These are phyloP conservation scores for Dasypus novemcinctus DNA, from an alignment of 2,113 vertebrate species.

Conservation along the genomic window DNA sequence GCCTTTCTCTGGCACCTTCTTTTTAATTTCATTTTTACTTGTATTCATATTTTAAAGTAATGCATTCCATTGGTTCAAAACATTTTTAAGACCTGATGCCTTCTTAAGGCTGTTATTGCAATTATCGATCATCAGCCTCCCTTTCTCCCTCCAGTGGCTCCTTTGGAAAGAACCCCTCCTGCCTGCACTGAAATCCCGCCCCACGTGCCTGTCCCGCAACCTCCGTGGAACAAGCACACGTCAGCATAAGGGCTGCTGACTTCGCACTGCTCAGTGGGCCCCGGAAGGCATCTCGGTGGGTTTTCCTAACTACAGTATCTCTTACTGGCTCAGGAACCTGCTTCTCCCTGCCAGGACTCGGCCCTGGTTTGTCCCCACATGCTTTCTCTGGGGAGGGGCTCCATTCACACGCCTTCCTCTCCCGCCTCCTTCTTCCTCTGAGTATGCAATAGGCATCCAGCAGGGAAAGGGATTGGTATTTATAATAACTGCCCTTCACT, in stretches of 20 bases:
- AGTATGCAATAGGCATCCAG: neutral
- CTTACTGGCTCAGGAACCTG: neutral
- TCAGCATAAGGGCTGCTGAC: neutral
- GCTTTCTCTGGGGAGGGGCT: neutral
- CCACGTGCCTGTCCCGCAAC: accelerated
- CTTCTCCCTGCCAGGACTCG: neutral
- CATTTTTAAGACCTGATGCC: neutral
- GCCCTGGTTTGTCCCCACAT: neutral
- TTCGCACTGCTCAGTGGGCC: neutral
- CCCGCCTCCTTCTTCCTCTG: neutral
- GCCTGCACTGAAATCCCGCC: neutral
- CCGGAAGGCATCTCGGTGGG: neutral
- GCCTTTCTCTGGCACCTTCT: neutral
- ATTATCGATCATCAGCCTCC: neutral
- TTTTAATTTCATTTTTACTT: no score
- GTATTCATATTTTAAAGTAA: no score
- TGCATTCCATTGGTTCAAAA: no score
- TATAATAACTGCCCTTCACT: no score
- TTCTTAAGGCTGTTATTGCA: neutral
- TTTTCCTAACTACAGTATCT: neutral
- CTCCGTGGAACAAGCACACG: no score
- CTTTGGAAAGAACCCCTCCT: neutral
- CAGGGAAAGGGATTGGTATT: neutral
- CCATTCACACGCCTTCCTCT: neutral
- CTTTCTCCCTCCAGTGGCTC: neutral